Evolutionary conservation across 2,113 vertebrate genomes (phyloP).

Genomic region (Hemiprocne comata): DNA sequence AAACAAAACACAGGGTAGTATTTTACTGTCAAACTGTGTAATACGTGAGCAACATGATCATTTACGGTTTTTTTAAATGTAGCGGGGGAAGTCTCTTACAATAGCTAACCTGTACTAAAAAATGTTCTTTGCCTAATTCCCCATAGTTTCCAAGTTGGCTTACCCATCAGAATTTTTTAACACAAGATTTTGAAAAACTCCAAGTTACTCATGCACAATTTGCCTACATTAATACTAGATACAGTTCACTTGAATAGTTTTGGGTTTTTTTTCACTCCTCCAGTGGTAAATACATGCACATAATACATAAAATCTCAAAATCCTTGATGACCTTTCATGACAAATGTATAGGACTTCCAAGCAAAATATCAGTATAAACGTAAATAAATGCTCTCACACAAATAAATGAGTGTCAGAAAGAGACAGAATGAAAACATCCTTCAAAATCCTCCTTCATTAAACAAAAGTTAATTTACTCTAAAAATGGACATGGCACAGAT

Average conservation of each 20-base stretch:
- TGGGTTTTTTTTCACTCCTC: fast-evolving
- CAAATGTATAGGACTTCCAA: neutral
- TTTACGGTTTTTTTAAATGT: neutral
- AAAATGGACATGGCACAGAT: neutral
- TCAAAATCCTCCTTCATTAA: neutral
- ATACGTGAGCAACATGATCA: neutral
- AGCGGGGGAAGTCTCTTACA: neutral
- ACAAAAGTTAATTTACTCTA: neutral
- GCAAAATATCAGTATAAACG: neutral
- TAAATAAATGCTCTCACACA: neutral
- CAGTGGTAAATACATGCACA: neutral
- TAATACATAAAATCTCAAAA: neutral
- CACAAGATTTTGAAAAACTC: neutral
- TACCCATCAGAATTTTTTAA: neutral
- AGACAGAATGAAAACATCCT: neutral
- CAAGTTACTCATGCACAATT: neutral
- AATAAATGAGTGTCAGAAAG: neutral
- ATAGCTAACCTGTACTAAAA: neutral
- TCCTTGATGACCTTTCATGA: neutral
- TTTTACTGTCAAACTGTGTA: neutral
- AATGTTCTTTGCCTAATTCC: fast-evolving
- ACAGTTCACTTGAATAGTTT: neutral
- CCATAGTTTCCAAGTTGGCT: neutral
- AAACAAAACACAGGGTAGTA: neutral
- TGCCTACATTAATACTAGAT: neutral